phyloP scores from a whole-genome alignment of 1,140 invertebrate genomes.

The Asbolus verrucosus region DNA sequence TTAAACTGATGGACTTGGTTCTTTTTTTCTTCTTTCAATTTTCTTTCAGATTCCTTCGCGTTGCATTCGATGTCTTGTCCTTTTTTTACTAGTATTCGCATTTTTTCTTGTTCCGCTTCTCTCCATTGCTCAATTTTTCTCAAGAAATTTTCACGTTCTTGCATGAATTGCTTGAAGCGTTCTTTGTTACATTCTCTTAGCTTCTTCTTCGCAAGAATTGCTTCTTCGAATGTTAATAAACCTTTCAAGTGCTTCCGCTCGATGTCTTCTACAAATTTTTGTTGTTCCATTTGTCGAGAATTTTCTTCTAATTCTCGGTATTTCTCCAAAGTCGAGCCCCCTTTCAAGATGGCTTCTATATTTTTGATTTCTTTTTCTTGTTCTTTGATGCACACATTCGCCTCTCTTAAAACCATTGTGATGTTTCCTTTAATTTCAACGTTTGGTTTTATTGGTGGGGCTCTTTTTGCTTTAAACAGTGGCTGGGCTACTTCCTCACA shows the following conservation, averaged over 20 bases:
- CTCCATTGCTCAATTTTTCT: constrained; percentile 68
- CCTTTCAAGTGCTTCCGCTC: constrained; percentile 70
- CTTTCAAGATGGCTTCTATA: constrained; percentile 66
- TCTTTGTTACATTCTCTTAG: constrained; percentile 66
- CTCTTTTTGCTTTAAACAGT: constrained; percentile 51
- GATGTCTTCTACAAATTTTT: constrained; percentile 66
- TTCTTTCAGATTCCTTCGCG: constrained; percentile 66
- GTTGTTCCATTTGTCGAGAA: constrained; percentile 65
- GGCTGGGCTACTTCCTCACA: constrained; percentile 45
- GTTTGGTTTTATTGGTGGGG: constrained; percentile 51
- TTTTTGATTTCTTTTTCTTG: constrained; percentile 68
- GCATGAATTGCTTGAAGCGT: constrained; percentile 67
- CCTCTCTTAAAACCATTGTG: constrained; percentile 67
- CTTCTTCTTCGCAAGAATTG: constrained; percentile 68
- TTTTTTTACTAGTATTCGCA: constrained; percentile 65
- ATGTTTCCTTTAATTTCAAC: constrained; percentile 66
- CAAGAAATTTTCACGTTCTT: constrained; percentile 66
- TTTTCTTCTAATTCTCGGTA: constrained; percentile 65
- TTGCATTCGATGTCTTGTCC: constrained; percentile 65
- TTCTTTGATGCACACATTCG: constrained; percentile 65
- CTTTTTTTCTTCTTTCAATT: constrained; percentile 64
- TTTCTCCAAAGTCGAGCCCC: constrained; percentile 63
- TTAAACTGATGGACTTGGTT: constrained; percentile 65
- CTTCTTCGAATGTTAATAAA: constrained; percentile 70
- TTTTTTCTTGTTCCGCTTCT: constrained; percentile 65